phyloP scores from a whole-genome alignment of 2,113 vertebrate species.

The Oxyruncus cristatus region DNA sequence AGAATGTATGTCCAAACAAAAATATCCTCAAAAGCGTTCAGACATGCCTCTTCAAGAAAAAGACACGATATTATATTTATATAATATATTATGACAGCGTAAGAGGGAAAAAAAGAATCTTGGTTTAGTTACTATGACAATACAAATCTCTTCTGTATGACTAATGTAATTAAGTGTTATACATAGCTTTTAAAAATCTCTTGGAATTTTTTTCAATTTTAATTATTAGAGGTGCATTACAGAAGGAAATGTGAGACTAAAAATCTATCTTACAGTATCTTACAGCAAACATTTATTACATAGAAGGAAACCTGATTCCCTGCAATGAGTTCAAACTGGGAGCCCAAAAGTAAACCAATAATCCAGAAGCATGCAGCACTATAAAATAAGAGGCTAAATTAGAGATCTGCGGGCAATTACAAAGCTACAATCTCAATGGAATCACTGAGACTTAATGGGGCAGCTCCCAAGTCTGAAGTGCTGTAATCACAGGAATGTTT shows the following conservation, averaged over 20 bases:
- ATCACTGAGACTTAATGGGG: neutral
- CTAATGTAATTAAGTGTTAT: neutral
- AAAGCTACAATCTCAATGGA: neutral
- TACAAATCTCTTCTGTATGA: neutral
- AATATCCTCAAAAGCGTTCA: neutral
- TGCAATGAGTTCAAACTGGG: neutral
- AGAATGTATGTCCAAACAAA: neutral
- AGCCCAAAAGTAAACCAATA: neutral
- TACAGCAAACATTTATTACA: neutral
- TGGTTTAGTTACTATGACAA: slow-evolving; percentile 13
- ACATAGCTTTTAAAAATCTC: neutral
- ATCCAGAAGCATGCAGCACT: neutral
- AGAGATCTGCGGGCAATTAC: neutral
- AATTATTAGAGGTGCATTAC: neutral
- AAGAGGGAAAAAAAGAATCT: neutral
- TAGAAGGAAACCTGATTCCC: neutral
- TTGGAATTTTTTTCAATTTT: neutral
- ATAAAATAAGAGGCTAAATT: neutral
- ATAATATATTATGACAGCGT: neutral
- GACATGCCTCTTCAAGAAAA: neutral
- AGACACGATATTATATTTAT: neutral
- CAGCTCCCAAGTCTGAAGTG: neutral
- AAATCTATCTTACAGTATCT: neutral
- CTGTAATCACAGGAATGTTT: neutral
- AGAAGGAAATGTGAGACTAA: neutral